Evolutionary conservation across 2,113 vertebrate species (phyloP).

Genomic region (Coptodon bakossiorum): DNA sequence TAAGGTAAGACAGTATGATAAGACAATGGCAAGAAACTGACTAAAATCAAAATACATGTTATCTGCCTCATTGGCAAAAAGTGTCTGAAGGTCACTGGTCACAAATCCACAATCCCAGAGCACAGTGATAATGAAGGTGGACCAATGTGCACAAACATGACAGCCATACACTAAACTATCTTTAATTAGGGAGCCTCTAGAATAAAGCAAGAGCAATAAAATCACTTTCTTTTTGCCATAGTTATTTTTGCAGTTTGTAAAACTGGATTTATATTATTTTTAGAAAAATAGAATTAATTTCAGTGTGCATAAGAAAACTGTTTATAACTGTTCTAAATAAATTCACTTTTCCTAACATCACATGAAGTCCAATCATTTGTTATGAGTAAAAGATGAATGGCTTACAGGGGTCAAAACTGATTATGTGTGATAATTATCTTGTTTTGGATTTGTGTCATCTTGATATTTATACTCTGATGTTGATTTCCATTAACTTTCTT

Average conservation of each 20-base stretch:
- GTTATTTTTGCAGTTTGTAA: background rate
- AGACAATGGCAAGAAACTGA: background rate
- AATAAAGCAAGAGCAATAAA: background rate
- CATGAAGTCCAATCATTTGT: background rate
- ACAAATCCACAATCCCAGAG: background rate
- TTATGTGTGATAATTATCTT: background rate
- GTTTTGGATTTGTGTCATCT: background rate
- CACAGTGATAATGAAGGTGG: background rate
- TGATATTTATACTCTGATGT: background rate
- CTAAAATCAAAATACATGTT: background rate
- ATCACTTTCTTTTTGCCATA: background rate
- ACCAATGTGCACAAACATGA: background rate
- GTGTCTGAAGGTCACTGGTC: background rate
- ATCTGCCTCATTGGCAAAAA: background rate
- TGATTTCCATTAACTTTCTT: background rate
- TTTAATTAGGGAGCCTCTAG: background rate
- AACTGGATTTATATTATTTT: background rate
- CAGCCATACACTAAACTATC: too few species aligned
- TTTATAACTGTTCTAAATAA: background rate
- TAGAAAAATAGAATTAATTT: background rate
- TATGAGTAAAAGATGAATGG: background rate
- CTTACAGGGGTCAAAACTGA: background rate
- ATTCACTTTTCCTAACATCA: background rate
- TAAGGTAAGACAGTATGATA: background rate
- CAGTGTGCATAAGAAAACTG: background rate